A percentile compares a stretch with the other conserved stretches of the same genome.
phyloP scores from a whole-genome alignment of 2,888 invertebrate genomes.

The Brachylomia viminalis region DNA sequence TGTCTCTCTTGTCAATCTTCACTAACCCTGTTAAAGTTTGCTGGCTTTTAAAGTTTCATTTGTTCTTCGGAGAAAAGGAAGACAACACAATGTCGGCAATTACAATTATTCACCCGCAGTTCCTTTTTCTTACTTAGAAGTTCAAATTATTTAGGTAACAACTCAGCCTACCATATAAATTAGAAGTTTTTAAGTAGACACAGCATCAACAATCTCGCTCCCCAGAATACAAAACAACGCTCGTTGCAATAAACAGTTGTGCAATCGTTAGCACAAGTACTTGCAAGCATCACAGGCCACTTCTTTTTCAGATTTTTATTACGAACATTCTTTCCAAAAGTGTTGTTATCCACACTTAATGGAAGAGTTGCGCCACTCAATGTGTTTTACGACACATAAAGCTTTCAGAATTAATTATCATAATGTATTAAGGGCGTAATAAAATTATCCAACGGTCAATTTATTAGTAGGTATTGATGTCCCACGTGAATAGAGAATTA shows the following conservation, averaged over 20 bases:
- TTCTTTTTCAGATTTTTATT: conserved; percentile 27
- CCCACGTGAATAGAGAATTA: conserved; percentile 18
- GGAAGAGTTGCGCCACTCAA: conserved; percentile 50
- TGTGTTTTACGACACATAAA: conserved; percentile 59
- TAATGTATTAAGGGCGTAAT: conserved; percentile 44
- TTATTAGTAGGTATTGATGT: conserved; percentile 38
- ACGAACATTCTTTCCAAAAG: conserved; percentile 34
- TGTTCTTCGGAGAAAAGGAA: conserved; percentile 20
- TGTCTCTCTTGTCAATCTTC: conserved; percentile 31
- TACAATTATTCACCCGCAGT: conserved; percentile 49
- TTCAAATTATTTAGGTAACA: conserved; percentile 55
- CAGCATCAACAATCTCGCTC: conserved; percentile 26
- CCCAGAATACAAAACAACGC: conserved; percentile 34
- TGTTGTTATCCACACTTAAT: conserved; percentile 45
- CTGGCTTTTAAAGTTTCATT: conserved; percentile 11
- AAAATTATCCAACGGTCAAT: conserved; percentile 50
- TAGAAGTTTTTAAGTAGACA: conserved; percentile 54
- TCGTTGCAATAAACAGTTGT: conserved; percentile 29
- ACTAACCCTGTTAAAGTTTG: conserved; percentile 30
- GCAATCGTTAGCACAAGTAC: conserved; percentile 26
- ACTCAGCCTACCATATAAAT: conserved; percentile 52
- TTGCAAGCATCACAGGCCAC: conserved; percentile 4
- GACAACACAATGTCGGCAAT: conserved; percentile 29
- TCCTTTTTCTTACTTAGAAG: conserved; percentile 38
- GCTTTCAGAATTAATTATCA: conserved; percentile 51